These are phyloP conservation scores for Anguilla rostrata DNA, from an alignment of 2,113 vertebrate species.

Conservation along the genomic window DNA sequence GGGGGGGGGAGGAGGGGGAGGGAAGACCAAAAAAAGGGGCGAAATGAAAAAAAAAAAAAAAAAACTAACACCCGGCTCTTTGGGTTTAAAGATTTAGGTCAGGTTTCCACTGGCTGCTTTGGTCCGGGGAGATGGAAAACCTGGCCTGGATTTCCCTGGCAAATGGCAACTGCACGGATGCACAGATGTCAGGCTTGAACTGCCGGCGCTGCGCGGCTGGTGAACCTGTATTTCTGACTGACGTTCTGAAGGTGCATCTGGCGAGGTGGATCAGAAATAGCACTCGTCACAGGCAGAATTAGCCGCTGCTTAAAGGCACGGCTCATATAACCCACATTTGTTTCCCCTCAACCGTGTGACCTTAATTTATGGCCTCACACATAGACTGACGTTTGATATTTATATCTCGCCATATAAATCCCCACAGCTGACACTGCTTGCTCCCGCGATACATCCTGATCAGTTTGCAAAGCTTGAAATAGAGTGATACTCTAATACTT, in stretches of 20 bases:
- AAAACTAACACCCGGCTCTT: slow-evolving; percentile 57
- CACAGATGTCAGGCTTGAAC: slow-evolving; percentile 21
- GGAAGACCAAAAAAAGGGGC: background rate
- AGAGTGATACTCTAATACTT: background rate
- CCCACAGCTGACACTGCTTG: background rate
- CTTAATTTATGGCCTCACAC: slow-evolving; percentile 52
- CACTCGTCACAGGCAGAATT: background rate
- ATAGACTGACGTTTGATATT: slow-evolving; percentile 36
- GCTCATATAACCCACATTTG: slow-evolving; percentile 19
- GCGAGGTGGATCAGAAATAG: background rate
- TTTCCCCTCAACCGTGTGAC: slow-evolving; percentile 42
- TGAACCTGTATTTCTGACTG: slow-evolving; percentile 61
- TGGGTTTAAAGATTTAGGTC: slow-evolving; percentile 79
- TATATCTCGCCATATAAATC: slow-evolving; percentile 44
- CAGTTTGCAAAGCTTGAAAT: background rate
- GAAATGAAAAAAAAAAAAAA: slow-evolving; percentile 8
- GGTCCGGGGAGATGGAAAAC: slow-evolving; percentile 58
- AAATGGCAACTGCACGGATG: slow-evolving; percentile 18
- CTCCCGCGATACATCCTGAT: background rate
- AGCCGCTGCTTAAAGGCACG: background rate
- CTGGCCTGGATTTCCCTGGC: slow-evolving; percentile 60
- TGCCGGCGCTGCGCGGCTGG: slow-evolving; percentile 34
- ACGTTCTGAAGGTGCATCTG: slow-evolving; percentile 50
- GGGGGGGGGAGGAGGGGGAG: no score
- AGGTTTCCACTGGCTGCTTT: slow-evolving; percentile 69